Percentiles rank a stretch among this genome's conserved stretches.
These are phyloP conservation scores for Caenorhabditis panamensis DNA, from an alignment of 2,888 invertebrate genomes.

Conservation along the genomic window DNA sequence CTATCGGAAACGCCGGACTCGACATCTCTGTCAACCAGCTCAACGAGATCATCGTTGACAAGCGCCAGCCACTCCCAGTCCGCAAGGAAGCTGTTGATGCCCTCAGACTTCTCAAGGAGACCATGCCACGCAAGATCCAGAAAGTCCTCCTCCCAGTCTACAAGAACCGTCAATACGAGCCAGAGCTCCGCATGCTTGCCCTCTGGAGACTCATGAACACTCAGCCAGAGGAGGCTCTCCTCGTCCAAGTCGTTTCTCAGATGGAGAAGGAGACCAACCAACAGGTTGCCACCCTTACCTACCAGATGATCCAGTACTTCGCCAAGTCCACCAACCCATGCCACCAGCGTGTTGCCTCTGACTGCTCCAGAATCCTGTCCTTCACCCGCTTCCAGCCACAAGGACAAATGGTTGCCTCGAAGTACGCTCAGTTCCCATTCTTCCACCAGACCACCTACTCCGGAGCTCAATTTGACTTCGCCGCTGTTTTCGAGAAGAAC, in stretches of 20 bases:
- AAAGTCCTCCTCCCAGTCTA: conserved; percentile 71
- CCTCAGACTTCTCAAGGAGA: conserved; percentile 69
- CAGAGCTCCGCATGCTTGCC: conserved; percentile 75
- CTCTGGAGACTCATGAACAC: conserved; percentile 73
- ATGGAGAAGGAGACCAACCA: conserved; percentile 72
- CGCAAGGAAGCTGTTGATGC: conserved; percentile 77
- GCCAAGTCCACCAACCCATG: conserved; percentile 71
- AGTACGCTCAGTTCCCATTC: conserved; percentile 66
- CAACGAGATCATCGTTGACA: conserved; percentile 76
- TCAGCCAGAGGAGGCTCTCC: conserved; percentile 67
- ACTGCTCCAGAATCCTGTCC: conserved; percentile 56
- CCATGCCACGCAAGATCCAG: conserved; percentile 67
- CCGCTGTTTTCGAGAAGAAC: conserved; percentile 72
- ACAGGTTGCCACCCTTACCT: conserved; percentile 73
- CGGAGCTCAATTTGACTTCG: conserved; percentile 70
- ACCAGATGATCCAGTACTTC: conserved; percentile 67
- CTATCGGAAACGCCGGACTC: conserved; percentile 78
- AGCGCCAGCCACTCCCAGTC: conserved; percentile 67
- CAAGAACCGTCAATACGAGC: conserved; percentile 70
- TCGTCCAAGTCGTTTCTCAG: conserved; percentile 72
- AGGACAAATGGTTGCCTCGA: conserved; percentile 48
- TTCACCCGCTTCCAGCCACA: conserved; percentile 65
- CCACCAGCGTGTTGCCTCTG: conserved; percentile 65
- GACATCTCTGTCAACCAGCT: conserved; percentile 71
- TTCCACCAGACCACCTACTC: conserved; percentile 65